Evolutionary conservation across 2,797 vertebrate genomes (phyloP), one percentile per base, ranked within the genome.

Genomic region (Coreius guichenoti): DNA sequence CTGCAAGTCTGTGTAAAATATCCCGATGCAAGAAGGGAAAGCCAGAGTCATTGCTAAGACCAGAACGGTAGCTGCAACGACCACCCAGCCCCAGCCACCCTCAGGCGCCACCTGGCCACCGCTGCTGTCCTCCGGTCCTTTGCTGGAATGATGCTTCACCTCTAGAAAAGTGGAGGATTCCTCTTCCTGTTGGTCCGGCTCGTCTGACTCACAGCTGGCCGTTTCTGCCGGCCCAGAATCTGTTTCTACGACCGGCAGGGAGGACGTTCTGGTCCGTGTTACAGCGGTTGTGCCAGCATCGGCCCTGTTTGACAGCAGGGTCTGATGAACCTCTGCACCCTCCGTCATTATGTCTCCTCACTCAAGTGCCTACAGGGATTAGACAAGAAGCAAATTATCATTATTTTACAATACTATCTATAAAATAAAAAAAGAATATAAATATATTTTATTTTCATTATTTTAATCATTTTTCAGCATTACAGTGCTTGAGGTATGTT

Each of bases 1-100:
- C 92, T 97, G 96, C 65, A 97, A 94, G 23, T 97, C 96, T 0
- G 89, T 95, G 94, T 96, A 97, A 93, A 97, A 97, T 89, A 97
- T 86, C 0, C 96, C 96, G 0, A 95, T 86, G 87, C 96, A 96
- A 0, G 92, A 81, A 2, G 96, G 93, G 91, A 97, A 96, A 81
- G 94, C 95, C 88, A 96, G 75, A 0, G 95, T 97, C 82, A 97
- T 87, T 5, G 88, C 95, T 87, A 96, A 93, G 29, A 92, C 90
- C 86, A 96, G 26, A 87, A 97, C 29, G 1, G 94, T 90, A 3
- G 96, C 95, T 0, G 92, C 63, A 73, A 97, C 92, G 16, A 97
- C 96, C 88, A 95, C 91, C 96, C 96, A 97, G 45, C 96, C 95
- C 97, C 97, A 97, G 31, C 93, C 93, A 67, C 73, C 91, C 11